These are phyloP conservation scores for Aplysina aerophoba DNA, from an alignment of 37 sponge, comb jelly and placozoan species.

Conservation along the genomic window DNA sequence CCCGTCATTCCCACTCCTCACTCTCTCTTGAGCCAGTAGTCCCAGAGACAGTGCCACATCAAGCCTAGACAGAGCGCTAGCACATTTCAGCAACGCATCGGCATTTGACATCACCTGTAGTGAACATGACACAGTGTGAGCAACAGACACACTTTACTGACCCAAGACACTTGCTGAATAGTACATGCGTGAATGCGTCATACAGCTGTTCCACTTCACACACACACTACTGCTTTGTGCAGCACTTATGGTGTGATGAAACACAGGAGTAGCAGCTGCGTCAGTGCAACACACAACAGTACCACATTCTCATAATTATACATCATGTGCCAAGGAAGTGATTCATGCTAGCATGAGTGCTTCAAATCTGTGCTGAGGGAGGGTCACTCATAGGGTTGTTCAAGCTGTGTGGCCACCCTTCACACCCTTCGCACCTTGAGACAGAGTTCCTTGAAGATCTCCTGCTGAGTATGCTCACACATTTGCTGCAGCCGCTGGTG, in stretches of 20 bases:
- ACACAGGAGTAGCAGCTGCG: too few relatives aligned
- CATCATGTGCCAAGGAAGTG: too few relatives aligned
- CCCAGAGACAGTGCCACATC: constrained; percentile 71
- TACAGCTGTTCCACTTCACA: constrained; percentile 10
- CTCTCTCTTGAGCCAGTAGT: constrained; percentile 60
- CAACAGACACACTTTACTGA: too few relatives aligned
- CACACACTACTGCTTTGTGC: not conserved
- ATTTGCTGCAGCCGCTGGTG: constrained; percentile 33
- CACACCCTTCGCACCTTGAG: constrained; percentile 35
- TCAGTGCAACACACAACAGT: too few relatives aligned
- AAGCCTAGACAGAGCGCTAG: constrained; percentile 57
- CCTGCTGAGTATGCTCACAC: constrained; percentile 29
- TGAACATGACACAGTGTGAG: not conserved
- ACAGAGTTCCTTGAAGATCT: constrained; percentile 60
- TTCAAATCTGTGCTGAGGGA: too few relatives aligned
- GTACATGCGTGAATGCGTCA: not conserved
- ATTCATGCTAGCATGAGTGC: too few relatives aligned
- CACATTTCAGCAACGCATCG: constrained; percentile 46
- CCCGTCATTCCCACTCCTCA: not conserved
- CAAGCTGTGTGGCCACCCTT: too few relatives aligned
- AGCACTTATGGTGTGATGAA: too few relatives aligned
- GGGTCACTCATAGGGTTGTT: not conserved
- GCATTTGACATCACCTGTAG: constrained; percentile 59
- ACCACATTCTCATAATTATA: too few relatives aligned
- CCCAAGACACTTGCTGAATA: too few relatives aligned